phyloP scores from a whole-genome alignment of 2,113 vertebrate species.

The Onychorhynchus coronatus region DNA sequence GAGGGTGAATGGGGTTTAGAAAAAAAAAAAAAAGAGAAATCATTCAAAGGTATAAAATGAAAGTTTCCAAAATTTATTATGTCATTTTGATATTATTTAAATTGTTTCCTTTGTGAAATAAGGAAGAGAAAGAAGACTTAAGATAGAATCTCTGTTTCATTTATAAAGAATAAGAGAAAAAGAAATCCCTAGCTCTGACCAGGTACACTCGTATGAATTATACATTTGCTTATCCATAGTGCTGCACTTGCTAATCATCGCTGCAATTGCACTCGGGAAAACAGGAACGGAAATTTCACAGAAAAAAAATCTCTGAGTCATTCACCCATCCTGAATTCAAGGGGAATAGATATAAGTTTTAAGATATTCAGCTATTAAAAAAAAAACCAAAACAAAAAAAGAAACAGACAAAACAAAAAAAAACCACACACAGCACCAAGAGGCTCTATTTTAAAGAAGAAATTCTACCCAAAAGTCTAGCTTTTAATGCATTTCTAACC shows the following conservation, averaged over 20 bases:
- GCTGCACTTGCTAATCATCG: not conserved
- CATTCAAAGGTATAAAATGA: not conserved
- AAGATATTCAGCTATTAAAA: not conserved
- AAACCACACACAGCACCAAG: not conserved
- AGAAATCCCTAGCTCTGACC: not conserved
- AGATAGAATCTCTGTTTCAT: slow-evolving; percentile 26
- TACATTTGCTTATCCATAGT: slow-evolving; percentile 8
- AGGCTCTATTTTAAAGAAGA: not conserved
- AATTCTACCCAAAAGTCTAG: not conserved
- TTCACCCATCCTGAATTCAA: not conserved
- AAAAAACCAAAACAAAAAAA: not conserved
- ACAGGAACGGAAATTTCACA: not conserved
- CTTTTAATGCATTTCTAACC: not conserved
- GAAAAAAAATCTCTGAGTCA: not conserved
- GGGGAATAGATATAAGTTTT: not conserved
- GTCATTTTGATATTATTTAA: not conserved
- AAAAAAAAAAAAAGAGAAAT: not conserved
- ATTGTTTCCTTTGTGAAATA: slow-evolving; percentile 13
- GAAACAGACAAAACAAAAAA: too few species aligned
- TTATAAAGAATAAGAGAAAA: not conserved
- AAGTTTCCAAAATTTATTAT: not conserved
- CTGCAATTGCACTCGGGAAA: not conserved
- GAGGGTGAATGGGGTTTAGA: not conserved
- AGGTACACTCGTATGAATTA: not conserved
- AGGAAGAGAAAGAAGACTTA: not conserved